Evolutionary conservation across 2,113 vertebrate species (phyloP), one percentile per base, ranked within the genome.

Genomic region (Amphiprion ocellaris): DNA sequence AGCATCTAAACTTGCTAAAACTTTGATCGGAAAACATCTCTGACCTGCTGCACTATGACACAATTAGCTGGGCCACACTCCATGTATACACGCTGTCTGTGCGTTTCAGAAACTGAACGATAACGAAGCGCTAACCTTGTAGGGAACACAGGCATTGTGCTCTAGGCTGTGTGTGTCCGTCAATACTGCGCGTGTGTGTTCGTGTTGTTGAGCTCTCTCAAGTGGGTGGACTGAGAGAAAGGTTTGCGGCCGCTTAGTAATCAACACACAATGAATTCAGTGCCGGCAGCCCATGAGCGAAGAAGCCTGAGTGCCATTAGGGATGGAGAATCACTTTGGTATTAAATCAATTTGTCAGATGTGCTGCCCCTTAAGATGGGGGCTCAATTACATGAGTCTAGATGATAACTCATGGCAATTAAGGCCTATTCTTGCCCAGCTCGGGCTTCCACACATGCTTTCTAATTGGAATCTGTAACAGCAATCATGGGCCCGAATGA

Each of bases 331-430:
- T 89, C 90, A 83, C 92, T 93, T 92, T 89, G 88, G 85, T 94
- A 93, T 93, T 94, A 94, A 93, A 94, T 95, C 92, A 94, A 93
- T 95, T 95, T 93, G 93, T 94, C 94, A 95, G 93, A 90, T 74
- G 86, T 83, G 90, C 87, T 83, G 87, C 90, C 90, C 92, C 91
- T 91, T 87, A 91, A 92, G 91, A 91, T 88, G 86, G 83, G 84
- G 86, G 89, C 93, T 92, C 90, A 94, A 94, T 94, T 93, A 94
- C 92, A 92, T 60, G 63, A 91, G 91, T 84, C 69, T 72, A 64
- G 89, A 92, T 90, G 84, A 93, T 94, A 94, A 94, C 92, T 94
- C 90, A 90, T 60, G 73, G 92, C 90, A 93, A 94, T 94, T 93
- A 94, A 94, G 85, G 88, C 78, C 90, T 81, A 89, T 92, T 93